These are phyloP conservation scores for Acrocyrtus sp. DNA, from an alignment of 2,888 invertebrate species.

Conservation along the genomic window DNA sequence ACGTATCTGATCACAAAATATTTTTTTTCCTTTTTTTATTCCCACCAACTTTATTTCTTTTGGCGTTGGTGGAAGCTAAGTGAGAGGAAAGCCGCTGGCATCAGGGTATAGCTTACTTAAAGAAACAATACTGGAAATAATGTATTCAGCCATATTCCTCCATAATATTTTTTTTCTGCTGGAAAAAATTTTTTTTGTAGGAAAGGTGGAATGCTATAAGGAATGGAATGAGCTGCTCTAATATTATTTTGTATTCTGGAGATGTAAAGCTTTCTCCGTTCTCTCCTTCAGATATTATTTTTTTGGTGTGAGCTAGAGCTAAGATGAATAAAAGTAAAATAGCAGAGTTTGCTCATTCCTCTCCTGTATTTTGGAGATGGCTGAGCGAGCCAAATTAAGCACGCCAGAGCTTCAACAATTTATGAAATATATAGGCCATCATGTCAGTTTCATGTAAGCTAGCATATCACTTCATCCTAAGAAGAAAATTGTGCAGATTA, in stretches of 20 bases:
- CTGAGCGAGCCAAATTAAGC: conserved; percentile 25
- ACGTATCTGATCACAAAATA: conserved; percentile 23
- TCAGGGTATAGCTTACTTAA: neutral
- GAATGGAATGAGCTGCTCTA: too few species aligned
- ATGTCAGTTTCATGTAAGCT: conserved; percentile 49
- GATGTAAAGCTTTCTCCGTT: too few species aligned
- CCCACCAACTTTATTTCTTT: conserved; percentile 9
- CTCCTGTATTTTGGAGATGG: neutral
- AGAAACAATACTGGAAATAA: conserved; percentile 13
- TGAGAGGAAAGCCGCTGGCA: neutral
- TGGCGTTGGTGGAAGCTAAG: neutral
- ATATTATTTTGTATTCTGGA: neutral
- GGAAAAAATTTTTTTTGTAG: neutral
- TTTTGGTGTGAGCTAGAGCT: neutral
- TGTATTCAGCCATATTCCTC: neutral
- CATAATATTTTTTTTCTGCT: neutral
- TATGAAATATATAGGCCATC: conserved; percentile 50
- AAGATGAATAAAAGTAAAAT: neutral
- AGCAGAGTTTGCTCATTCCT: neutral
- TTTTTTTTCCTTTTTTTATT: conserved; percentile 6
- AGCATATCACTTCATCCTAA: conserved; percentile 30
- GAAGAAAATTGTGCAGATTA: neutral
- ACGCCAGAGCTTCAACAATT: conserved; percentile 38
- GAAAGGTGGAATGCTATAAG: too few species aligned
- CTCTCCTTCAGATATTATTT: neutral